phyloP scores from a whole-genome alignment of 2,888 invertebrate genomes.

The Balanococcus diminutus region DNA sequence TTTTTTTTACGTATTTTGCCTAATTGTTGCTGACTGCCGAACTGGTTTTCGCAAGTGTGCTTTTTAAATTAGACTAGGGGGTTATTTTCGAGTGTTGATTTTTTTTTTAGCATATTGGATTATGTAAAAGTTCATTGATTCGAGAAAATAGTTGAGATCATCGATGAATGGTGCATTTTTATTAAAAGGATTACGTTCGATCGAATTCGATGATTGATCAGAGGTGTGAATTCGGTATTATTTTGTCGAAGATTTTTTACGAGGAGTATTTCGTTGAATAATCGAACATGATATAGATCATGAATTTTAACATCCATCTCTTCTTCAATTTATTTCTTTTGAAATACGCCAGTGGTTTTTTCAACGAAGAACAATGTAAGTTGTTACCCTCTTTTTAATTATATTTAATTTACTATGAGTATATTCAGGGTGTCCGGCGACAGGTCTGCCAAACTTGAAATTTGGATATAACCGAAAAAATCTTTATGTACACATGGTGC shows the following conservation, averaged over 20 bases:
- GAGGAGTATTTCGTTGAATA: not conserved
- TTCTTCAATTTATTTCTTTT: constrained; percentile 29
- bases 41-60: not conserved
- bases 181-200: not conserved
- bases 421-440: too few species aligned
- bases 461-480: too few species aligned
- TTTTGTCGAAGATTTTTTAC: not conserved
- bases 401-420: not conserved
- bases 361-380: constrained; percentile 42
- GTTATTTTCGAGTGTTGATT: not conserved
- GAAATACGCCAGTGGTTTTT: constrained; percentile 35
- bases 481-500: too few species aligned
- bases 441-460: too few species aligned
- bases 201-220: not conserved
- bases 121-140: not conserved
- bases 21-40: not conserved
- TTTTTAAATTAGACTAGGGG: not conserved
- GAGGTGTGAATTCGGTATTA: not conserved
- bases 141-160: not conserved
- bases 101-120: not conserved
- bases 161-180: not conserved
- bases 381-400: not conserved
- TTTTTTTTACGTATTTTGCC: constrained; percentile 4
- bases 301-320: constrained; percentile 26
- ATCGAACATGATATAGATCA: constrained; percentile 23